phyloP scores from a whole-genome alignment of 2,888 invertebrate genomes.

The Andrena bucephala region DNA sequence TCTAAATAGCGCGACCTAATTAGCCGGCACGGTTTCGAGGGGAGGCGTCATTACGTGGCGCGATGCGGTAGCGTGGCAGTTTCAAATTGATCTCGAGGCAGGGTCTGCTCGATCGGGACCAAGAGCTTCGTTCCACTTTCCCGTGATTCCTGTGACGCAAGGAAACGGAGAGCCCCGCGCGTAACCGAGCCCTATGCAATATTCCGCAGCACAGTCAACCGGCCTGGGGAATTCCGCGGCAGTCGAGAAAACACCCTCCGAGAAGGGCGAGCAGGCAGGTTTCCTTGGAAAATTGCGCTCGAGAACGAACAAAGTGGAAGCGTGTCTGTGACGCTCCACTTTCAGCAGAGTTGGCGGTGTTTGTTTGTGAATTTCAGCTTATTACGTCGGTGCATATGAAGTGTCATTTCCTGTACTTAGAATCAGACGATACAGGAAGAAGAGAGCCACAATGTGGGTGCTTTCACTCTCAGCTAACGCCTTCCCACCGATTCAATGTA shows the following conservation, averaged over 20 bases:
- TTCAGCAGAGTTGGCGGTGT: not conserved
- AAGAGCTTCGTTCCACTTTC: conserved; percentile 20
- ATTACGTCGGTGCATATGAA: no score
- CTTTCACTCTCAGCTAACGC: no score
- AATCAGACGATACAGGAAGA: no score
- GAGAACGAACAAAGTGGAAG: not conserved
- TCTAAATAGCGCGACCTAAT: conserved; percentile 48
- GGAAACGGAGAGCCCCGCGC: conserved; percentile 6
- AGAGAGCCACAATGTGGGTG: no score
- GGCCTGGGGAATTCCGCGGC: conserved; percentile 15
- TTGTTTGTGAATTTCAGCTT: not conserved
- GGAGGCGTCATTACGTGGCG: conserved; percentile 19
- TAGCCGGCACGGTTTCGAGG: conserved; percentile 34
- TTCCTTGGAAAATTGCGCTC: not conserved
- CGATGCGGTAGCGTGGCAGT: conserved; percentile 1
- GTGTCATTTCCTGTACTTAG: no score
- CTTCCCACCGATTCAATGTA: conserved; percentile 11
- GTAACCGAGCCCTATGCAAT: conserved; percentile 15
- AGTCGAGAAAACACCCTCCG: not conserved
- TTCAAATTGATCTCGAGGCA: conserved; percentile 33
- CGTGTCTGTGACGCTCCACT: not conserved
- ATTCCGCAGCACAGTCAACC: conserved; percentile 15
- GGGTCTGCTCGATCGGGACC: conserved; percentile 10
- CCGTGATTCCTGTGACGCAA: conserved; percentile 3
- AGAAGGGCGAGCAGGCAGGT: not conserved